Evolutionary conservation across 1,140 invertebrate genomes (phyloP).

Genomic region (Asbolus verrucosus): DNA sequence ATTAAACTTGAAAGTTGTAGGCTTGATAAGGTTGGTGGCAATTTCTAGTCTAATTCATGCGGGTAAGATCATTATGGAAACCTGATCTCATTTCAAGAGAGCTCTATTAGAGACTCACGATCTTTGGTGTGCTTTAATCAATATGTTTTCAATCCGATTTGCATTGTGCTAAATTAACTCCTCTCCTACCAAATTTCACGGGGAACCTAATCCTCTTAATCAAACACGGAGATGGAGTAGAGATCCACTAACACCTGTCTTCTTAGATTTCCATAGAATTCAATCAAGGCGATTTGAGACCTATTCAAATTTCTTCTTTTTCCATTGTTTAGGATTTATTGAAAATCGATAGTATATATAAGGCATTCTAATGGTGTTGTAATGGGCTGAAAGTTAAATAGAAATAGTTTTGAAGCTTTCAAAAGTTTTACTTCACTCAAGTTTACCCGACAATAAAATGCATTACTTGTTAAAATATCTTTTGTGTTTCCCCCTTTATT

Average conservation of each 20-base stretch:
- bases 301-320: no score
- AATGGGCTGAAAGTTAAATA: constrained; percentile 9
- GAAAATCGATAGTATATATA: no score
- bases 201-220: not conserved
- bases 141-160: constrained; percentile 32
- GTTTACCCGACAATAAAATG: constrained; percentile 11
- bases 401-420: not conserved
- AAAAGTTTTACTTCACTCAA: not conserved
- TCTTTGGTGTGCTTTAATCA: constrained; percentile 14
- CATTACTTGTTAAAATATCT: constrained; percentile 5
- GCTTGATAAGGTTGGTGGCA: constrained; percentile 32
- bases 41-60: constrained; percentile 39
- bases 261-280: no score
- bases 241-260: no score
- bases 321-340: no score
- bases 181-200: not conserved
- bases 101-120: constrained; percentile 8
- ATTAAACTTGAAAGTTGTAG: constrained; percentile 32
- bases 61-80: constrained; percentile 37
- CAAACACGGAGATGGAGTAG: no score
- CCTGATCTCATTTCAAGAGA: not conserved
- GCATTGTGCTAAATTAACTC: constrained; percentile 34
- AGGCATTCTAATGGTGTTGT: not conserved
- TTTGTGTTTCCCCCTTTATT: no score
- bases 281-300: no score